These are phyloP conservation scores for Astyanax mexicanus DNA, from an alignment of 2,797 vertebrate species.

Conservation along the genomic window DNA sequence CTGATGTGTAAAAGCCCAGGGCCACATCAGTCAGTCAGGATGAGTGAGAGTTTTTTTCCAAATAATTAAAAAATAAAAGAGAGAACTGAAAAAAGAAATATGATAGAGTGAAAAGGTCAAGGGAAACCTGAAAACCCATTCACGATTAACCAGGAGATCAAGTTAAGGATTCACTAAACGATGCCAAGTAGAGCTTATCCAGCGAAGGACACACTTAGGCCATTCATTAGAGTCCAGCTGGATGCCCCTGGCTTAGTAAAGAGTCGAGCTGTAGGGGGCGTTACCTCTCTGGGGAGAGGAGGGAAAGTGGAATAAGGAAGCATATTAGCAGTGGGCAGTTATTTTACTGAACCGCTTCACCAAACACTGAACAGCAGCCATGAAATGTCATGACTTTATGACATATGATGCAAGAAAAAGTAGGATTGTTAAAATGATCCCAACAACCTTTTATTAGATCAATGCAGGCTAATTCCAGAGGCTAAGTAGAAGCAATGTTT, in stretches of 20 bases:
- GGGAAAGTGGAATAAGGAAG: constrained; percentile 21
- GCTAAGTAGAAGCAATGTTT: not conserved
- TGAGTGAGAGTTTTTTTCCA: too few species aligned
- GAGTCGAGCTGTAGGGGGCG: constrained; percentile 12
- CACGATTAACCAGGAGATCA: constrained; percentile 11
- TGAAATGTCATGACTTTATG: too few species aligned
- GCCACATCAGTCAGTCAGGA: not conserved
- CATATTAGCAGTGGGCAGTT: not conserved
- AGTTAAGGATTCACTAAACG: constrained; percentile 3
- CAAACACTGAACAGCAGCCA: not conserved
- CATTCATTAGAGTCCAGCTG: constrained; percentile 11
- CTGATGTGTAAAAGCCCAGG: not conserved
- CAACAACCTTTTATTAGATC: constrained; percentile 1
- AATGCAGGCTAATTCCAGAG: not conserved
- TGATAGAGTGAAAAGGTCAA: not conserved
- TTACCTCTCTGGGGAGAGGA: constrained; percentile 23
- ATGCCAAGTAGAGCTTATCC: constrained; percentile 23
- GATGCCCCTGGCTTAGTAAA: constrained; percentile 33
- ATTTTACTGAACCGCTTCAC: too few species aligned
- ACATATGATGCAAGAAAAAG: not conserved
- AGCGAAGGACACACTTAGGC: not conserved
- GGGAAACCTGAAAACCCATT: constrained; percentile 10
- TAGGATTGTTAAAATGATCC: not conserved
- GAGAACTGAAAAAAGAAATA: not conserved
- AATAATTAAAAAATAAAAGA: not conserved